Conservation (phyloP, 2,797 vertebrate genomes). For the Zenarchopterus dispar region DNA sequence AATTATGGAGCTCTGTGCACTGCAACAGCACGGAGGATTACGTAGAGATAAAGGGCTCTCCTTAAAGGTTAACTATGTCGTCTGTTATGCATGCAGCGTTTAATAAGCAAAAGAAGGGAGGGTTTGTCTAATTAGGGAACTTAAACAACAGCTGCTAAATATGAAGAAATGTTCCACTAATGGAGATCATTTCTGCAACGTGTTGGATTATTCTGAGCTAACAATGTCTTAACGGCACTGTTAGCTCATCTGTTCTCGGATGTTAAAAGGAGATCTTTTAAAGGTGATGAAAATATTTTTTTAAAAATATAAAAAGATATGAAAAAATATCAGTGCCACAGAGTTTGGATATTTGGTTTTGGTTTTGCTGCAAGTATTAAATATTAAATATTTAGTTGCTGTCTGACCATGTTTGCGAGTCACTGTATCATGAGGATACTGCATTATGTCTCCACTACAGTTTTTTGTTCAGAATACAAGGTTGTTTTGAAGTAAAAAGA, state of each 20-base stretch:
- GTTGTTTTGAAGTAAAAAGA: too few species aligned
- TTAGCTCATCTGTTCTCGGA: not conserved
- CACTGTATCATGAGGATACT: too few species aligned
- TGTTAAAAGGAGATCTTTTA: not conserved
- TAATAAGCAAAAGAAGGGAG: constrained; percentile 40
- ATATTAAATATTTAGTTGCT: not conserved
- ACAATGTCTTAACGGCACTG: not conserved
- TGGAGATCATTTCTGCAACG: constrained; percentile 47
- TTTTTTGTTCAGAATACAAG: too few species aligned
- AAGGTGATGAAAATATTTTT: too few species aligned
- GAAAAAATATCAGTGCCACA: too few species aligned
- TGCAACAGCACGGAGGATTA: constrained; percentile 40
- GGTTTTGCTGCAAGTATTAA: too few species aligned
- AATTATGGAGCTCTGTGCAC: constrained; percentile 47
- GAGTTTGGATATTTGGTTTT: not conserved
- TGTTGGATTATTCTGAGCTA: constrained; percentile 17
- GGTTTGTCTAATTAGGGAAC: constrained; percentile 43
- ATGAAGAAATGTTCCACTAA: constrained; percentile 45
- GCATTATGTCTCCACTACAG: too few species aligned
- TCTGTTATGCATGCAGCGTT: constrained; percentile 24
- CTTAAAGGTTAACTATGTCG: constrained; percentile 61
- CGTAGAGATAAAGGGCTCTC: constrained; percentile 37
- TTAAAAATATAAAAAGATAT: too few species aligned
- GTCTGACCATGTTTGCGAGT: too few species aligned
- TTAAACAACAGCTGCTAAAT: constrained; percentile 33